A percentile compares a stretch with the other conserved stretches of the same genome.
Evolutionary conservation across 2,888 invertebrate species (phyloP).

Genomic region (Cetonia aurata): DNA sequence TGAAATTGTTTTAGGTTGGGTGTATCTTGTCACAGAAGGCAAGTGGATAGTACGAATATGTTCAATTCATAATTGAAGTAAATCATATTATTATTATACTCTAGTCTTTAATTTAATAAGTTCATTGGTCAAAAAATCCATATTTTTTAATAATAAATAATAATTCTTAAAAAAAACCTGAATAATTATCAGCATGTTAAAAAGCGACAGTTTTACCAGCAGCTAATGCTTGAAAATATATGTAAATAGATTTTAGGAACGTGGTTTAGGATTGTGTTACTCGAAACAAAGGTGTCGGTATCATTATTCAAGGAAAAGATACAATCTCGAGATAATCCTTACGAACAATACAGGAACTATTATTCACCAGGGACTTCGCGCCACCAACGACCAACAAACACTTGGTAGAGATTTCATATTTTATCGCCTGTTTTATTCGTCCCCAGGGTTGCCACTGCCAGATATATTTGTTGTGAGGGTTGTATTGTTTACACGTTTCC

Average conservation of each 20-base stretch:
- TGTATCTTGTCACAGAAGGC: too few species aligned
- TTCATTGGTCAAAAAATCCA: too few species aligned
- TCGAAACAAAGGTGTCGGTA: slow-evolving; percentile 36
- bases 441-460: slow-evolving; percentile 35
- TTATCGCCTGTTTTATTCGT: slow-evolving; percentile 42
- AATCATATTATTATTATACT: too few species aligned
- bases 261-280: slow-evolving; percentile 1
- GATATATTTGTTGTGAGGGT: slow-evolving; percentile 38
- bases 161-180: too few species aligned
- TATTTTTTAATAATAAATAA: too few species aligned
- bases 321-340: slow-evolving; percentile 36
- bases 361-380: slow-evolving; percentile 41
- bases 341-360: slow-evolving; percentile 40
- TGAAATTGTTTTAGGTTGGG: neutral
- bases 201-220: too few species aligned
- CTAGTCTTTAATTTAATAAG: too few species aligned
- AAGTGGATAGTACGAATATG: too few species aligned
- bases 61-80: too few species aligned
- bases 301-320: slow-evolving; percentile 38
- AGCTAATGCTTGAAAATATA: too few species aligned
- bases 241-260: too few species aligned
- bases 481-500: slow-evolving; percentile 36
- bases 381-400: slow-evolving; percentile 23
- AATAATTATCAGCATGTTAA: too few species aligned
- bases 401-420: slow-evolving; percentile 43